Evolutionary conservation across 2,888 invertebrate genomes (phyloP), one percentile per base, ranked within the genome.

Genomic region (Acrocyrtus sp.): DNA sequence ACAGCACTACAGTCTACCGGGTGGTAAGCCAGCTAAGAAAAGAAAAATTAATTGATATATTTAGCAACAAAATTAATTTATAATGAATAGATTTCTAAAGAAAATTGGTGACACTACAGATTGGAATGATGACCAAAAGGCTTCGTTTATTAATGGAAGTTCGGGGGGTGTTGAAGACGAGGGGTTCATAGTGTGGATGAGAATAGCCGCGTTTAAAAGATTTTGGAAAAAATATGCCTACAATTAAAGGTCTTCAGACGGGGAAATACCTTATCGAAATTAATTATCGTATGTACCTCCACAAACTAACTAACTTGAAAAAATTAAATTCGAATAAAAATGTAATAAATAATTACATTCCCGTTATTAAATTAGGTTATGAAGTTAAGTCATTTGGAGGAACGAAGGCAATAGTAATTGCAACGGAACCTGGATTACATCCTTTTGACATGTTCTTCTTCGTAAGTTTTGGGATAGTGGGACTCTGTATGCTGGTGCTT

Each of bases 121-220:
- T 27, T 74, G 74, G 74, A 39, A 43, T n/a, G 50, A 53, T 15
- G 34, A 24, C 6, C 48, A 45, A 8, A 63, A 58, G 41, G 8
- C 19, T 2, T n/a, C 21, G 10, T 74, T 65, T 53, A 12, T 22
- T 17, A 39, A 45, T n/a, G 15, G 54, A 2, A 29, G 29, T n/a
- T n/a, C n/a, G n/a, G n/a, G n/a, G n/a, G 65, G 63, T 8, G 65
- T 69, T 8, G 57, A 57, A 48, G 51, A 27, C 19, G 60, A 69
- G n/a, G 48, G 53, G 3, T 74, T 74, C 45, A 54, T 60, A 0
- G 51, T 27, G 8, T 74, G 74, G 74, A 57, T 74, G 63, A 22
- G 56, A 39, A n/a, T 61, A 1, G 69, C 74, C 39, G 70, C 74
- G 4, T 56, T 70, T n/a, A 39, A 45, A 15, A 45, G 4, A 0